phyloP scores from a whole-genome alignment of 2,113 vertebrate genomes.

The Seriola aureovittata region DNA sequence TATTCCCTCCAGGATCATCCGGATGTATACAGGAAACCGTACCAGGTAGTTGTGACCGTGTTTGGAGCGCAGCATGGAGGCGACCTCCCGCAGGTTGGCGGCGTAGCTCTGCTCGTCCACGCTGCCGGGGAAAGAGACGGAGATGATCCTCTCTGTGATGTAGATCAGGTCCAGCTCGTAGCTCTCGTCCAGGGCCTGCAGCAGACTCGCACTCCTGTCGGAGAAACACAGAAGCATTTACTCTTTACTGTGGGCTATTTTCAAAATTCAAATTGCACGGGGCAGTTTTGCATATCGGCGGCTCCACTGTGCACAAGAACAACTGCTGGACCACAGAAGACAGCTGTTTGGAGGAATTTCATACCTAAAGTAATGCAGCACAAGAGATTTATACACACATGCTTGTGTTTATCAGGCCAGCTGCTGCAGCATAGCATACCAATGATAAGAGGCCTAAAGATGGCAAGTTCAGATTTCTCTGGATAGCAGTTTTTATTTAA shows the following conservation, averaged over 20 bases:
- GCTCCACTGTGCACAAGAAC: background rate
- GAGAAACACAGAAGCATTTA: background rate
- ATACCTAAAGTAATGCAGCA: constrained; percentile 46
- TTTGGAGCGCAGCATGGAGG: constrained; percentile 97
- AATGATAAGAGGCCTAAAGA: background rate
- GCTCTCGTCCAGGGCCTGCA: constrained; percentile 90
- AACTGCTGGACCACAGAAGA: background rate
- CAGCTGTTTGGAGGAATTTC: background rate
- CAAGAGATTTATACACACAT: constrained; percentile 38
- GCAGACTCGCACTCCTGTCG: constrained; percentile 87
- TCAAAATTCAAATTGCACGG: background rate
- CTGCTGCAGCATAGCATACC: background rate
- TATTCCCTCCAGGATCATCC: background rate
- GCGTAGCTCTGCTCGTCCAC: constrained; percentile 92
- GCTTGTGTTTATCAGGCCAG: constrained; percentile 4
- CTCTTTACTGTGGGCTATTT: background rate
- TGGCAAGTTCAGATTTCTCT: background rate
- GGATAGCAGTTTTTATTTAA: background rate
- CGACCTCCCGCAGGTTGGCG: constrained; percentile 93
- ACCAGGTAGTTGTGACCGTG: constrained; percentile 96
- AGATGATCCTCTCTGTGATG: constrained; percentile 93
- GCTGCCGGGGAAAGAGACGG: constrained; percentile 90
- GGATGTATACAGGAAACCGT: constrained; percentile 18
- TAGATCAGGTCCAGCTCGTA: constrained; percentile 96
- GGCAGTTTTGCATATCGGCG: background rate